phyloP scores from a whole-genome alignment of 2,113 vertebrate genomes.

The Corapipo altera region DNA sequence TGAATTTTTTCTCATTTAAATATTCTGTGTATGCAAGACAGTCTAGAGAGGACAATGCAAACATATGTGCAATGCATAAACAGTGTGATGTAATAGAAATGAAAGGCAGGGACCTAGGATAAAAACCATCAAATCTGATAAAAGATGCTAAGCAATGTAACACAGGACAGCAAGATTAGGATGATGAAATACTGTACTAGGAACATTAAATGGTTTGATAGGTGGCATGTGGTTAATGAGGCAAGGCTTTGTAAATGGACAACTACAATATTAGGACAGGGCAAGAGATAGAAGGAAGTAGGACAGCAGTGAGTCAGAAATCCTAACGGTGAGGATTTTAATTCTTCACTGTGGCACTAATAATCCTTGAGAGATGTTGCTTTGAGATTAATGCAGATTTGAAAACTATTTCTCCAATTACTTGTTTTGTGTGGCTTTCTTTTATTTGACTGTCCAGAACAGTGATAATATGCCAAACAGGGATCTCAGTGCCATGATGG shows the following conservation, averaged over 20 bases:
- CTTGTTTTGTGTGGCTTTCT: slow-evolving; percentile 6
- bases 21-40: background rate
- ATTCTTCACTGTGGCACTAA: slow-evolving; percentile 1
- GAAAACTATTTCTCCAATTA: slow-evolving; percentile 37
- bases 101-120: background rate
- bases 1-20: slow-evolving; percentile 30
- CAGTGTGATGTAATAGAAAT: background rate
- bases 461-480: slow-evolving; percentile 17
- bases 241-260: background rate
- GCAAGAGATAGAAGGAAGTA: background rate
- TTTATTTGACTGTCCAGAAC: background rate
- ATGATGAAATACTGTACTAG: background rate
- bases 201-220: background rate
- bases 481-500: background rate
- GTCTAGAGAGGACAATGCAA: slow-evolving; percentile 1
- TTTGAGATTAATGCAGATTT: background rate
- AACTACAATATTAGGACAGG: background rate
- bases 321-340: background rate
- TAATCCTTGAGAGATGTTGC: slow-evolving; percentile 13
- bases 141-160: background rate
- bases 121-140: background rate
- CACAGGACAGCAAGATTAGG: background rate
- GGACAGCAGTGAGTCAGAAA: background rate
- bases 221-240: background rate
- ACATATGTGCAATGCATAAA: background rate